Base-by-base conservation (phyloP, 1,140 invertebrate species). In the Camponotus pennsylvanicus region DNA sequence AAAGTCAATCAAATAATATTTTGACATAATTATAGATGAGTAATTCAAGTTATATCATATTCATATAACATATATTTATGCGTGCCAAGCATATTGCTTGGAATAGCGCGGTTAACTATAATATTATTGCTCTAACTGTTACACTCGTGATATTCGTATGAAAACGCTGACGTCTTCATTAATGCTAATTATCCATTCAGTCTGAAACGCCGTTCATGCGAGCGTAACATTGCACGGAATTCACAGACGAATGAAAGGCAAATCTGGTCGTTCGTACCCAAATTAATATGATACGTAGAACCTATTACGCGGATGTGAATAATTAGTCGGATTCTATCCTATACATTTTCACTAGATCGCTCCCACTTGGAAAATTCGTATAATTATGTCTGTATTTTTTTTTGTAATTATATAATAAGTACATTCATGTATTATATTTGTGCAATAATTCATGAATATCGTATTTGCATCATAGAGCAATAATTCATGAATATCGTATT, bases 171-270 rank as follows among this genome's bases (percentile, higher is more conserved):
- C 63, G 64, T 78, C 82, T 85, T 85, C 82, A 78, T 85, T 85
- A 85, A 63, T 40, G 45, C 45, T 77, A 85, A 85, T 85, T 85
- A 85, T 78, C 71, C 21, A 78, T 77, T 85, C 73, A 59, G 21
- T 27, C 34, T 55, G 61, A 21, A 27, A 78, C 34, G 73, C 63
- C 73, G 59, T 64, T 67, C 49, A 27, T 42, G 59, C n/a, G 34
- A n/a, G 15, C 59, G 37, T 77, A 76, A 66, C 18, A 42, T 42
- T 57, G 45, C 45, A 13, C 57, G 13, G 59, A 21, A 73, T 61
- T 73, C 7, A 59, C 67, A 66, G 42, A 77, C 71, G 5, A 42
- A 52, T 34, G 21, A 82, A 64, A 77, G 18, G 73, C 73, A 64
- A 64, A 85, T 64, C 45, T 61, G 71, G 40, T 75, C 55, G 37